A percentile compares a stretch with the other conserved stretches of the same genome.
phyloP scores from a whole-genome alignment of 2,113 vertebrate species.

The Laticauda laticaudata region DNA sequence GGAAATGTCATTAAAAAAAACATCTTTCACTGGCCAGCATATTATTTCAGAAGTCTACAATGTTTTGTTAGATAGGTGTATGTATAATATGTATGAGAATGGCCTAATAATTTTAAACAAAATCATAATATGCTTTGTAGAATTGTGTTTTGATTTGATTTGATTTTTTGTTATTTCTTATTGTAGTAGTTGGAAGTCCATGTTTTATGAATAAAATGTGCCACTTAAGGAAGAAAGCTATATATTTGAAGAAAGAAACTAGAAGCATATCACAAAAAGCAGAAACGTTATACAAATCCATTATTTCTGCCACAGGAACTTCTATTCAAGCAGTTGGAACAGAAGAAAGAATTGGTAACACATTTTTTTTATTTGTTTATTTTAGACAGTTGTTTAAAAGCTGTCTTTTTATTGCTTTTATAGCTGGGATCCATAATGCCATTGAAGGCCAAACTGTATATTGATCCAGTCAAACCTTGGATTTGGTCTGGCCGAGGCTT shows the following conservation, averaged over 20 bases:
- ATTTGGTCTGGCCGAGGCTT: not conserved
- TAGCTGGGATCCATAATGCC: not conserved
- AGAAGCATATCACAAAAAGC: not conserved
- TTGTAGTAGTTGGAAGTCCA: conserved; percentile 19
- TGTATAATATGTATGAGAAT: not conserved
- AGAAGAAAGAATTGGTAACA: conserved; percentile 32
- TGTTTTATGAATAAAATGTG: conserved; percentile 12
- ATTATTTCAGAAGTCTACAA: not conserved
- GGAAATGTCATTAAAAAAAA: not conserved
- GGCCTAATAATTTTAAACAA: not conserved
- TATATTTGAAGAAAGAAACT: not conserved
- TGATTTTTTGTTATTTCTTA: not conserved
- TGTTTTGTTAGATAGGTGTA: not conserved
- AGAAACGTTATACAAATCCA: not conserved
- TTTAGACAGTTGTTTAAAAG: not conserved
- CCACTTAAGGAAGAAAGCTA: not conserved
- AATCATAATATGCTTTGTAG: not conserved
- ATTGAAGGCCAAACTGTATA: not conserved
- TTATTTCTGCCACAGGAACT: not conserved
- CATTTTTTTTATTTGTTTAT: not conserved
- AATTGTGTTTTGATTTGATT: not conserved
- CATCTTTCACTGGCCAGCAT: not conserved
- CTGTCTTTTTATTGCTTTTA: not conserved
- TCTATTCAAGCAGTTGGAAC: conserved; percentile 22
- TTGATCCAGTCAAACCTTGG: not conserved